A percentile compares a stretch with the other conserved stretches of the same genome.
Conservation (phyloP, 1,140 invertebrate genomes). For the Dryas iulia region DNA sequence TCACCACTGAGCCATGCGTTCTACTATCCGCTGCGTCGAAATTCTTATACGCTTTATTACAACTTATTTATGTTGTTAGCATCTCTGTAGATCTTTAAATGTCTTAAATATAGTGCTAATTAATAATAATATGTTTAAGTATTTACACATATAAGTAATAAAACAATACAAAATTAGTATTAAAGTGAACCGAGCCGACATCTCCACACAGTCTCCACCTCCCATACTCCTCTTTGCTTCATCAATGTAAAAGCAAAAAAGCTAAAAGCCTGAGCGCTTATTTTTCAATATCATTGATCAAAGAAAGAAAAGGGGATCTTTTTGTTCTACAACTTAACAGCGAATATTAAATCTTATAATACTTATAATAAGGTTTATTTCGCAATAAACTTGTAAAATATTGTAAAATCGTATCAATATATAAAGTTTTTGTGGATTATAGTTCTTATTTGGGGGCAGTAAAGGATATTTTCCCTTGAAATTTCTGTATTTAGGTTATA, state of each 20-base stretch:
- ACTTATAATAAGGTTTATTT: background rate
- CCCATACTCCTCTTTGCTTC: background rate
- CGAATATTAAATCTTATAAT: background rate
- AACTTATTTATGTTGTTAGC: too few species aligned
- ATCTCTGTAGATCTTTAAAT: too few species aligned
- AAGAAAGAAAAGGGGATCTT: background rate
- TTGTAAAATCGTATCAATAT: background rate
- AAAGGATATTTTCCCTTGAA: background rate
- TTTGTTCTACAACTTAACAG: background rate
- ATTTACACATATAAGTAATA: too few species aligned
- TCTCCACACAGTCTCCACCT: background rate
- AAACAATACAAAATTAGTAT: too few species aligned
- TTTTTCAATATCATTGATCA: constrained; percentile 1
- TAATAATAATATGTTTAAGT: too few species aligned
- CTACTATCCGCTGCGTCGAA: too few species aligned
- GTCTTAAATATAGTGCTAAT: too few species aligned
- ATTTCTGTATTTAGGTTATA: background rate
- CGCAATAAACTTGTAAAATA: background rate
- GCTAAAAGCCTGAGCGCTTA: background rate
- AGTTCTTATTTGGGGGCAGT: background rate
- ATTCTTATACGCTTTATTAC: too few species aligned
- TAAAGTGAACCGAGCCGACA: too few species aligned
- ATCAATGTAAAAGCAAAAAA: background rate
- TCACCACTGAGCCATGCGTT: too few species aligned
- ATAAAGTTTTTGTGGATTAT: background rate